Percentiles rank a stretch among this genome's conserved stretches.
Conservation (phyloP, 2,797 vertebrate species). For the Falco berigora region DNA sequence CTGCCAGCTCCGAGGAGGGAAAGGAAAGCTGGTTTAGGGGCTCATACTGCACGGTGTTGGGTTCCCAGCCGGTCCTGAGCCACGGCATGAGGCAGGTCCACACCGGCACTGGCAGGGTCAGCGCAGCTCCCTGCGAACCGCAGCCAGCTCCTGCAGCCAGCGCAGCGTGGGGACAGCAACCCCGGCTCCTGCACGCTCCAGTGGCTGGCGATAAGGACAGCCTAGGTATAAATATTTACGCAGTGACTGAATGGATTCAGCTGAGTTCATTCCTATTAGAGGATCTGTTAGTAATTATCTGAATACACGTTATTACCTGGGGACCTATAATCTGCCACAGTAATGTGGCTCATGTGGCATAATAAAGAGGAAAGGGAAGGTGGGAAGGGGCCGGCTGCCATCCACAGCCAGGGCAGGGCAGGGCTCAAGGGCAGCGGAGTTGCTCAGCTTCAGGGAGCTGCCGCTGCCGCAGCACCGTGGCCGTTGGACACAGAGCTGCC, state of each 20-base stretch:
- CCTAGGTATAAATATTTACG: slow-evolving; percentile 31
- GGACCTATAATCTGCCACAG: slow-evolving; percentile 56
- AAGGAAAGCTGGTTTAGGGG: not conserved
- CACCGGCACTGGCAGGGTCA: accelerated
- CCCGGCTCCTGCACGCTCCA: accelerated
- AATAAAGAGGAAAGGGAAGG: slow-evolving; percentile 49
- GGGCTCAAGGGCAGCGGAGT: slow-evolving; percentile 42
- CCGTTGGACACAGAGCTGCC: not conserved
- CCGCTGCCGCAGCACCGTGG: not conserved
- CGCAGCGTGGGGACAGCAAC: not conserved
- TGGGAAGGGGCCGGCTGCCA: slow-evolving; percentile 19
- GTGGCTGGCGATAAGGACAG: not conserved
- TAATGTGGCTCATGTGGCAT: slow-evolving; percentile 66
- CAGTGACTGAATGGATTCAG: slow-evolving; percentile 51
- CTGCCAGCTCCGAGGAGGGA: not conserved
- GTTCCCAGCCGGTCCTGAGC: accelerated
- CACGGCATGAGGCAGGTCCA: accelerated
- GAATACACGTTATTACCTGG: slow-evolving; percentile 48
- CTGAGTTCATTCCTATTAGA: slow-evolving; percentile 59
- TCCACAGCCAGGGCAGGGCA: not conserved
- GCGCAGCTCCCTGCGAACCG: accelerated
- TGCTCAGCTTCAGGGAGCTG: not conserved
- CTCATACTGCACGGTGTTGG: accelerated
- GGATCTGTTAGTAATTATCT: slow-evolving; percentile 67
- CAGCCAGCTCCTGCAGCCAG: not conserved